Conservation (phyloP, 2,888 invertebrate genomes). For the Sipha maydis region DNA sequence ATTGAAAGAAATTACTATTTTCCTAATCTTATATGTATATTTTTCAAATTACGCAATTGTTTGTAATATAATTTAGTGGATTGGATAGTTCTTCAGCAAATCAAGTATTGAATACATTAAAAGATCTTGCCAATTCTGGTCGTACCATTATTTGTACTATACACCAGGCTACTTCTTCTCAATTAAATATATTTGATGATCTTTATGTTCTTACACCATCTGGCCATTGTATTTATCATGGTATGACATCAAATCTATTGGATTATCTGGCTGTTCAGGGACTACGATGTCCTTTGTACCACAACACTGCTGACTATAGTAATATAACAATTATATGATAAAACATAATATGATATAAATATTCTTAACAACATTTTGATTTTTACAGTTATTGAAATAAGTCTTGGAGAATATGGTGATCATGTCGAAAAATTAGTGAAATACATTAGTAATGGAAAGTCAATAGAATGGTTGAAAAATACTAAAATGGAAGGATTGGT, state of each 20-base stretch:
- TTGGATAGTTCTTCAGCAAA: constrained; percentile 84
- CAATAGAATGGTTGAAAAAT: constrained; percentile 71
- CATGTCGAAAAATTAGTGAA: constrained; percentile 70
- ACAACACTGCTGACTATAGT: constrained; percentile 93
- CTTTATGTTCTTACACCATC: constrained; percentile 80
- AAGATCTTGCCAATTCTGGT: constrained; percentile 83
- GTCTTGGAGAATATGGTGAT: constrained; percentile 80
- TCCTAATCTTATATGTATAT: not conserved
- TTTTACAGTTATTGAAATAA: constrained; percentile 80
- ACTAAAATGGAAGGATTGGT: not conserved
- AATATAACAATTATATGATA: constrained; percentile 67
- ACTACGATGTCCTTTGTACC: constrained; percentile 81
- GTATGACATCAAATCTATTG: constrained; percentile 79
- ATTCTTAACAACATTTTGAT: not conserved
- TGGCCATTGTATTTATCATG: constrained; percentile 84
- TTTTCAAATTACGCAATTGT: not conserved
- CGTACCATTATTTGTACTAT: constrained; percentile 88
- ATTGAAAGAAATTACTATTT: not conserved
- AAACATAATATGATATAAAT: not conserved
- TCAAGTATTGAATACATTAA: constrained; percentile 83
- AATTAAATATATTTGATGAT: constrained; percentile 90
- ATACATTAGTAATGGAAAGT: constrained; percentile 75
- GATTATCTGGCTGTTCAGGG: constrained; percentile 77
- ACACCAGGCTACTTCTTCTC: constrained; percentile 88
- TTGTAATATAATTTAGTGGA: constrained; percentile 72